Evolutionary conservation across 53 echinoderm and acorn worm species (phyloP), one percentile per base, ranked within the genome.

Genomic region (Holothuria leucospilota): DNA sequence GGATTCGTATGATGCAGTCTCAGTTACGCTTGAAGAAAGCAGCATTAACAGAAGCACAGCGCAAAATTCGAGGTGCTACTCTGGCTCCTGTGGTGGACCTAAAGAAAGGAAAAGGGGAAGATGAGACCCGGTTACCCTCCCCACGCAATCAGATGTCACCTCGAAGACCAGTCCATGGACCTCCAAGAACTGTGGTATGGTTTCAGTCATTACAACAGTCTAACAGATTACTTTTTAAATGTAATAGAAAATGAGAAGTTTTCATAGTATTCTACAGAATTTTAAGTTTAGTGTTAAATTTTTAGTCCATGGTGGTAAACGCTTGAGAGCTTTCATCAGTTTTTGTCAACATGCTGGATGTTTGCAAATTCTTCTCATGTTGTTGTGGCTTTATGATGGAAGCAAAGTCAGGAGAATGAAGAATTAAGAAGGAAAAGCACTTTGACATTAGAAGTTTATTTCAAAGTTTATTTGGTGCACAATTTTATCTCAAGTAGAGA

Each of bases 1-100:
- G 91, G 10, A 99, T 99, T 89, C 91, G 95, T n/a, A 95, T 99
- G 99, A 95, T 99, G 95, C 99, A 99, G 81, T 95, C 99, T 0
- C 99, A 99, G 73, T 85, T 99, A 53, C 92, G 99, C 20, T 90
- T 99, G 87, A 99, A 99, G 91, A 99, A 99, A 69, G 99, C 99
- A 20, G 94, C 99, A 8, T 85, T 99, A 27, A 99, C 99, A 14
- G 99, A 99, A 85, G 95, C 99, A 29, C 95, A 99, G 62, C 90
- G 99, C 13, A 94, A 90, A 78, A 95, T 99, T 34, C 69, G 95
- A 81, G 86, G 90, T 26, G 88, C 93, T n/a, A 90, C 94, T 56
- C 84, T 95, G 21, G 95, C 95, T 25, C 93, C 99, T 21, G 99
- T 99, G 5, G 92, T 99, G 12, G 99, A 99, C 86, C 90, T 95